Evolutionary conservation across 1,140 invertebrate genomes (phyloP).

Genomic region (Lordiphosa mommai): DNA sequence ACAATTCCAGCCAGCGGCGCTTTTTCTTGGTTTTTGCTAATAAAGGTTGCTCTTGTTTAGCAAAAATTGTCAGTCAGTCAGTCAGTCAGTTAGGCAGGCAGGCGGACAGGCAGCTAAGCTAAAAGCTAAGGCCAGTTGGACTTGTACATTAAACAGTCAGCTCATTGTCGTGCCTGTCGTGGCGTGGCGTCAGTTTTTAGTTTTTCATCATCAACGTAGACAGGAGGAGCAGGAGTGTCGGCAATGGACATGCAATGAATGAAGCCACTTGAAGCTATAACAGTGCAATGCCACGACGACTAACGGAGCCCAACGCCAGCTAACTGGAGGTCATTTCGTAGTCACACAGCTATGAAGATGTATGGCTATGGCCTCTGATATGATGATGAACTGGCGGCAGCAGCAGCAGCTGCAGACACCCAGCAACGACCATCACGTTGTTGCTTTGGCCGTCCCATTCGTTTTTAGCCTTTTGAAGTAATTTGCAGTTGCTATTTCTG

Average conservation of each 20-base stretch:
- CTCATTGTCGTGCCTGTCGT: slow-evolving; percentile 69
- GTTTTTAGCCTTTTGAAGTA: slow-evolving; percentile 74
- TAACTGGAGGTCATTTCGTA: slow-evolving; percentile 66
- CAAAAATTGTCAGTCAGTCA: slow-evolving; percentile 24
- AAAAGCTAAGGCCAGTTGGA: neutral
- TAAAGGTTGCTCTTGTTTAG: slow-evolving; percentile 70
- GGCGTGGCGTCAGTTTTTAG: slow-evolving; percentile 60
- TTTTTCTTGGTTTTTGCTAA: slow-evolving; percentile 57
- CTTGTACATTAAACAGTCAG: slow-evolving; percentile 66
- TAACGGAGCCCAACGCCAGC: slow-evolving; percentile 31
- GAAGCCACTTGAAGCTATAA: slow-evolving; percentile 67
- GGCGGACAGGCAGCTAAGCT: neutral
- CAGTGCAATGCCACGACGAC: slow-evolving; percentile 42
- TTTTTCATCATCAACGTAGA: slow-evolving; percentile 44
- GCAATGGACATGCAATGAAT: slow-evolving; percentile 36
- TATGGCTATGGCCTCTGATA: slow-evolving; percentile 45
- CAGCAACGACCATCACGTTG: slow-evolving; percentile 2
- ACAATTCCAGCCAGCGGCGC: slow-evolving; percentile 47
- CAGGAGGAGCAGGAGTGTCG: neutral
- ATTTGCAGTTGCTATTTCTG: slow-evolving; percentile 73
- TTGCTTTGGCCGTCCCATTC: slow-evolving; percentile 15
- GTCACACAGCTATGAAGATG: slow-evolving; percentile 52
- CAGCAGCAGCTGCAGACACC: slow-evolving; percentile 14
- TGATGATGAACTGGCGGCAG: slow-evolving; percentile 50
- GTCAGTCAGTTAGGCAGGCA: slow-evolving; percentile 16